A percentile compares a stretch with the other conserved stretches of the same genome.
phyloP scores from a whole-genome alignment of 2,113 vertebrate genomes.

The Crotalus horridus region DNA sequence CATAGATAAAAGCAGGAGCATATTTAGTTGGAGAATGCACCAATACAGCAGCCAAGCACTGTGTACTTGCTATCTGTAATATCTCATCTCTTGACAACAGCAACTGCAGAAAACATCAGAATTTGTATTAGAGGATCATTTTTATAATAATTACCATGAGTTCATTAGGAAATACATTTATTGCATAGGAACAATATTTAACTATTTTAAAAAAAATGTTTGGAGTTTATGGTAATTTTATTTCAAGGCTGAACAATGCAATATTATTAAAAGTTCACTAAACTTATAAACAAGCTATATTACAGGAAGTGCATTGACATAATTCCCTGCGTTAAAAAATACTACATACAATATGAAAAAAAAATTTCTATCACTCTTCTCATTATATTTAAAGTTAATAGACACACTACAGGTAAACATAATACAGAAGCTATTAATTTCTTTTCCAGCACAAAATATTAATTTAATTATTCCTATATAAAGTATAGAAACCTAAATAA shows the following conservation, averaged over 20 bases:
- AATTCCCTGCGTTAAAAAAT: neutral
- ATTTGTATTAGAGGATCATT: neutral
- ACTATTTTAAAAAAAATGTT: conserved; percentile 14
- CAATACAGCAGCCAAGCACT: conserved; percentile 82
- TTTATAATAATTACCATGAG: neutral
- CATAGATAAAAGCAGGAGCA: conserved; percentile 80
- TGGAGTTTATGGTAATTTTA: neutral
- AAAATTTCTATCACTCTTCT: neutral
- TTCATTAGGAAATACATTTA: conserved; percentile 12
- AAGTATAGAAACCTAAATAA: neutral
- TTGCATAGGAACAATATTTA: neutral
- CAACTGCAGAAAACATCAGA: conserved; percentile 72
- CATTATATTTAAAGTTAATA: neutral
- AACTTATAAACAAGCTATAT: neutral
- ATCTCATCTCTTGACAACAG: conserved; percentile 86
- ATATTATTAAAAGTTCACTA: conserved; percentile 8
- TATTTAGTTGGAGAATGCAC: conserved; percentile 82
- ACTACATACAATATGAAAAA: neutral
- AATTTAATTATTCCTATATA: neutral
- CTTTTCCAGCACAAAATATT: neutral
- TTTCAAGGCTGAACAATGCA: neutral
- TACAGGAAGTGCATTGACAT: neutral
- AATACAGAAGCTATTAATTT: neutral
- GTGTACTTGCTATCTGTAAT: conserved; percentile 83
- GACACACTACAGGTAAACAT: neutral